Base-by-base conservation (phyloP, 1,140 invertebrate species). In the Magallana ariakensis region DNA sequence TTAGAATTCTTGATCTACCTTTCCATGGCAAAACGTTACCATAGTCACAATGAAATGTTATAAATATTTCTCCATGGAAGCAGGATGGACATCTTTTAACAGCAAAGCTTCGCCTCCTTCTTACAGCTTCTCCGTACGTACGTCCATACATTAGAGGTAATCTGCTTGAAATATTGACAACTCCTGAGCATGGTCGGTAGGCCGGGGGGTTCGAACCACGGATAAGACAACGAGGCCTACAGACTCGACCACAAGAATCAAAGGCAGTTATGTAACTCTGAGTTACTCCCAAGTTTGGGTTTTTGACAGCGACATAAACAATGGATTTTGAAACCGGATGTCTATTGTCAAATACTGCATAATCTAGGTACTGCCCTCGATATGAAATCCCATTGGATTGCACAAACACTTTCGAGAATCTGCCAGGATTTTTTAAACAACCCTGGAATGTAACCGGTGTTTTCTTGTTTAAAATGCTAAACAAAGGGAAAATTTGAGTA, bases 21-120 rank as follows among this genome's bases (percentile, higher is more conserved):
- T 81, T 66, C 88, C 90, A 92, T 55, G 92, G 91, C 66, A 91
- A 89, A 16, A 80, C 62, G 56, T 92, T 87, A 55, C 87, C 81
- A 83, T 90, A 92, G 80, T 92, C 90, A 83, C 92, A 92, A 58
- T 92, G 90, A 85, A 91, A 92, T 26, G 89, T 90, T n/a, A 92
- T 56, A 62, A 88, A 90, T 53, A 91, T 88, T 56, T 90, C 87
- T 10, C 89, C 85, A 7, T 82, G 81, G n/a, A 85, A 87, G 66
- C 88, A 88, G 0, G n/a, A 85, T 0, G 92, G 92, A 46, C 89
- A 91, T 13, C 87, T 83, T 70, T 89, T 85, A 54, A 62, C 58
- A 8, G 84, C 84, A 80, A 91, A 92, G 81, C 89, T 89, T 82
- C 90, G 92, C 11, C 89, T 87, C 60, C 87, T 86, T 22, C 90